A percentile compares a stretch with the other conserved stretches of the same genome.
These are phyloP conservation scores for Cyaniris semiargus DNA, from an alignment of 2,888 invertebrate genomes.

Conservation along the genomic window DNA sequence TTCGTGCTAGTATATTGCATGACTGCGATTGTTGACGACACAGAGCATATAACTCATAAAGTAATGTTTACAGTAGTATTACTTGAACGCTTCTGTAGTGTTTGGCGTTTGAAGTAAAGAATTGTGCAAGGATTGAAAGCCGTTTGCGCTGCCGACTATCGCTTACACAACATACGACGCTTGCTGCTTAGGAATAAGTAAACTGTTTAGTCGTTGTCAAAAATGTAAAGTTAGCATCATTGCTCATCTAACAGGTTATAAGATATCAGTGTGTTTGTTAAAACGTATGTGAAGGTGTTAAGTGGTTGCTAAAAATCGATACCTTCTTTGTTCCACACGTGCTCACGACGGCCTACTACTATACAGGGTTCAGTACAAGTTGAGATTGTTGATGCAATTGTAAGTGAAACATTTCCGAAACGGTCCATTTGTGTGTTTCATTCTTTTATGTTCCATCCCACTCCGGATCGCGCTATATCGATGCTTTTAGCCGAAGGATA, in stretches of 20 bases:
- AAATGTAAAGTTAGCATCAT: background rate
- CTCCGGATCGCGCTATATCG: constrained; percentile 55
- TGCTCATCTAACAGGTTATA: background rate
- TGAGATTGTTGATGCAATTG: constrained; percentile 79
- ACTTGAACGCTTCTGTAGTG: constrained; percentile 63
- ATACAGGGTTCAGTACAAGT: constrained; percentile 76
- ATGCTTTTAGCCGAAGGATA: constrained; percentile 33
- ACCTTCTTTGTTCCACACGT: constrained; percentile 76
- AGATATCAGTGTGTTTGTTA: background rate
- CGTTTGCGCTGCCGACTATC: constrained; percentile 32
- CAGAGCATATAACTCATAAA: constrained; percentile 32
- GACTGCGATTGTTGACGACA: constrained; percentile 40
- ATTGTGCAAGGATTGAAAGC: constrained; percentile 46
- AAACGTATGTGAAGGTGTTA: constrained; percentile 36
- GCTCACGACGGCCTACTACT: constrained; percentile 61
- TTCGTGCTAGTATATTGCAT: constrained; percentile 40
- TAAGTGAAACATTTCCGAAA: constrained; percentile 76
- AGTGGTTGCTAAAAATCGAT: constrained; percentile 56
- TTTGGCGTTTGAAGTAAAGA: constrained; percentile 60
- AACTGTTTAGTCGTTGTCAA: constrained; percentile 23
- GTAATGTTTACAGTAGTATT: constrained; percentile 38
- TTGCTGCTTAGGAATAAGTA: constrained; percentile 30
- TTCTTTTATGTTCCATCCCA: constrained; percentile 58
- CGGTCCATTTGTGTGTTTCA: constrained; percentile 71
- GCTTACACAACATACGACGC: constrained; percentile 26